Evolutionary conservation across 2,113 vertebrate species (phyloP).

Genomic region (Sminthopsis crassicaudata): DNA sequence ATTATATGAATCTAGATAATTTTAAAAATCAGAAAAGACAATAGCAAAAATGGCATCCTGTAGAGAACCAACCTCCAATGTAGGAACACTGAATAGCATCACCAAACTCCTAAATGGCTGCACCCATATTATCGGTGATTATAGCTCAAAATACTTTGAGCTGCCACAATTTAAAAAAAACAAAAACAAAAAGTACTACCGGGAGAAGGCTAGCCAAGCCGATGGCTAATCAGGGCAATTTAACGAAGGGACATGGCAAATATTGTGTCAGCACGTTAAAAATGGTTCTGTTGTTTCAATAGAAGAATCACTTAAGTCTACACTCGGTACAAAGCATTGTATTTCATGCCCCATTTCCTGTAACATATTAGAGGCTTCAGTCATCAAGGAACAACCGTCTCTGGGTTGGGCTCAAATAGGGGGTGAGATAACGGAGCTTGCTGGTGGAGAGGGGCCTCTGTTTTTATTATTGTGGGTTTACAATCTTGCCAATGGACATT

Average conservation of each 20-base stretch:
- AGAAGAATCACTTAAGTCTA: conserved; percentile 79
- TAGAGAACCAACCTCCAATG: background rate
- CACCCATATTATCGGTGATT: background rate
- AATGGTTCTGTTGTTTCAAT: conserved; percentile 81
- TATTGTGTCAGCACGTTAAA: conserved; percentile 82
- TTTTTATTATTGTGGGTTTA: conserved; percentile 23
- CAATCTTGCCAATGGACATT: background rate
- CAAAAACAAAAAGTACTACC: background rate
- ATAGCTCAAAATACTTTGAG: background rate
- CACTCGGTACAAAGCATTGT: conserved; percentile 76
- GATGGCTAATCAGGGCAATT: conserved; percentile 70
- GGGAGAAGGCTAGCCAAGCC: background rate
- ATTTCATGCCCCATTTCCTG: conserved; percentile 86
- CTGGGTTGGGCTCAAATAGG: conserved; percentile 43
- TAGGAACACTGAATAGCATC: background rate
- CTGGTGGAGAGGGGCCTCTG: accelerated
- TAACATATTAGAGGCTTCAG: conserved; percentile 84
- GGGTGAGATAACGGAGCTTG: background rate
- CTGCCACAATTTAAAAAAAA: conserved; percentile 18
- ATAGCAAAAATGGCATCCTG: background rate
- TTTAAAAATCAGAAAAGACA: background rate
- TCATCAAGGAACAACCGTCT: conserved; percentile 83
- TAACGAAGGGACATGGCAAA: conserved; percentile 71
- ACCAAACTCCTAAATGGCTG: background rate
- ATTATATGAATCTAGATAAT: background rate